These are phyloP conservation scores for Oreamnos americanus DNA, from an alignment of 2,113 vertebrate species.

Conservation along the genomic window DNA sequence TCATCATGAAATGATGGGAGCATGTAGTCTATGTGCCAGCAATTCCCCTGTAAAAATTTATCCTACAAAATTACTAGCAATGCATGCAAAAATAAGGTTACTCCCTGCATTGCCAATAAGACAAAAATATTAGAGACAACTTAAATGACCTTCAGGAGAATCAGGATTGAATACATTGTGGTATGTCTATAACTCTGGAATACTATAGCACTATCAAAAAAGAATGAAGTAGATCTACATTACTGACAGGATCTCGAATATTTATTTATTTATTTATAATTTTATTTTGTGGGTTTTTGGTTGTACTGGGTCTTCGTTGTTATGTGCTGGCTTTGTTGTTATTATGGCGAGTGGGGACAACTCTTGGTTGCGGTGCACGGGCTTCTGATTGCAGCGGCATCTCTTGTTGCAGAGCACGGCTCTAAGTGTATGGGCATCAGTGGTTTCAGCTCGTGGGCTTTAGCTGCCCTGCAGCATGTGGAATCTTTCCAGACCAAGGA, in stretches of 20 bases:
- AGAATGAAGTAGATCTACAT: neutral
- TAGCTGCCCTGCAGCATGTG: neutral
- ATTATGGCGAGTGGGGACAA: neutral
- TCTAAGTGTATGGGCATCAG: neutral
- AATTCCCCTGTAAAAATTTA: neutral
- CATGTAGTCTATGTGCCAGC: neutral
- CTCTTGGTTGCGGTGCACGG: rapidly evolving
- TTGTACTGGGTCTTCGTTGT: neutral
- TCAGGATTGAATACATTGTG: neutral
- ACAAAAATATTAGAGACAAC: neutral
- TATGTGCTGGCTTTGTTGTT: rapidly evolving
- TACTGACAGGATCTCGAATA: neutral
- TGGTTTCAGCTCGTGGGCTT: neutral
- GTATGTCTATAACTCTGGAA: neutral
- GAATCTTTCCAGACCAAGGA: neutral
- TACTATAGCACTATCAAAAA: neutral
- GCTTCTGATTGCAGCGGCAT: neutral
- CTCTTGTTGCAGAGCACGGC: neutral
- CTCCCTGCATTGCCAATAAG: neutral
- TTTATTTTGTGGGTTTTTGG: neutral
- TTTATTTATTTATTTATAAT: neutral
- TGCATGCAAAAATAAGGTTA: neutral
- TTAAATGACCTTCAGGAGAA: neutral
- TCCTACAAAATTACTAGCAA: neutral
- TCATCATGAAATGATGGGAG: neutral